phyloP scores from a whole-genome alignment of 2,888 invertebrate genomes.

The Harpalus rufipes region DNA sequence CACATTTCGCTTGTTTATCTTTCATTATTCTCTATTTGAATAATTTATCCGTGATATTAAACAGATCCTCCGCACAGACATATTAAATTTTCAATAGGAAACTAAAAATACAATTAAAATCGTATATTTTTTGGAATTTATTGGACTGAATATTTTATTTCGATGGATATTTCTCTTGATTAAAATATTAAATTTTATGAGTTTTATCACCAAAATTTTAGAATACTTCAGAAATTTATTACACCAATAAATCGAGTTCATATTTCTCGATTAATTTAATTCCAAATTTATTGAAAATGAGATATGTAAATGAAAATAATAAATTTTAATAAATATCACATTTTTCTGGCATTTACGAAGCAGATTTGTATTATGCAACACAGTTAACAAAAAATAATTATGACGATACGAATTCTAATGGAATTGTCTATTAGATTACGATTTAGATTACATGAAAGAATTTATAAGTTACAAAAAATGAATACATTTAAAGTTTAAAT shows the following conservation, averaged over 20 bases:
- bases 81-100: too few relatives aligned
- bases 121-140: neutral
- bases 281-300: neutral
- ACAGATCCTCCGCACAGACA: too few relatives aligned
- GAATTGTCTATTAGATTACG: too few relatives aligned
- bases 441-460: too few relatives aligned
- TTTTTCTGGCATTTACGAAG: neutral
- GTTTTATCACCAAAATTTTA: neutral
- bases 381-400: neutral
- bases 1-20: constrained; percentile 29
- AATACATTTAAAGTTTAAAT: too few relatives aligned
- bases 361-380: neutral
- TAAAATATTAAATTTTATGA: constrained; percentile 1
- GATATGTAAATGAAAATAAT: neutral
- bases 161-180: neutral
- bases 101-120: neutral
- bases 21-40: constrained; percentile 40
- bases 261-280: constrained; percentile 3
- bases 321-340: constrained; percentile 1
- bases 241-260: neutral
- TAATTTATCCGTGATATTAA: neutral
- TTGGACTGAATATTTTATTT: neutral
- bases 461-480: too few relatives aligned
- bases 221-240: neutral
- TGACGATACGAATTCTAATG: neutral